These are phyloP conservation scores for Otolemur garnettii DNA, from an alignment of 2,113 vertebrate species.

Conservation along the genomic window DNA sequence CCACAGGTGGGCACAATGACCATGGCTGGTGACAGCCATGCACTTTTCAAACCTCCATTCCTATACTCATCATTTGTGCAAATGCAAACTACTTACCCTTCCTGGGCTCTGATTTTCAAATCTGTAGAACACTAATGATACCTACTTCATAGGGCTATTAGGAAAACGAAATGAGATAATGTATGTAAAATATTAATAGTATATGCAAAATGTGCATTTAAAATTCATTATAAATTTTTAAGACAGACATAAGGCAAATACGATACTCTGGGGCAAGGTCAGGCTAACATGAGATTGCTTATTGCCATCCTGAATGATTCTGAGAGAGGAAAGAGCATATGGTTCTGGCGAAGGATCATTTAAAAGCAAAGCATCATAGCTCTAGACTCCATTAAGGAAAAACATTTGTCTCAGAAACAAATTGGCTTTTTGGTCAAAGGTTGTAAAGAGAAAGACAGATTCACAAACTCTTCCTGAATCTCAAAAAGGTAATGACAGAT, in stretches of 20 bases:
- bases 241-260: neutral
- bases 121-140: neutral
- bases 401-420: neutral
- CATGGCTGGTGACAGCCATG: neutral
- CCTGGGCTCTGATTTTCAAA: neutral
- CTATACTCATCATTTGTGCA: neutral
- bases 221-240: neutral
- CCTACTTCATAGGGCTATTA: neutral
- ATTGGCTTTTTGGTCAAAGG: neutral
- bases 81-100: neutral
- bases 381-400: neutral
- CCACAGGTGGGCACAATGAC: neutral
- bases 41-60: neutral
- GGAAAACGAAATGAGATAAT: neutral
- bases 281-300: neutral
- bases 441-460: neutral
- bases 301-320: neutral
- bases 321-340: neutral
- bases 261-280: neutral
- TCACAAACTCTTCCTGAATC: slow-evolving; percentile 12
- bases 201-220: neutral
- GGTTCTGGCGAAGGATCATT: neutral
- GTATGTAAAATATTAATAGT: neutral
- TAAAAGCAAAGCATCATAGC: neutral
- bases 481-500: neutral